Conservation (phyloP, 2,888 invertebrate genomes). For the Ophion obscuratus region DNA sequence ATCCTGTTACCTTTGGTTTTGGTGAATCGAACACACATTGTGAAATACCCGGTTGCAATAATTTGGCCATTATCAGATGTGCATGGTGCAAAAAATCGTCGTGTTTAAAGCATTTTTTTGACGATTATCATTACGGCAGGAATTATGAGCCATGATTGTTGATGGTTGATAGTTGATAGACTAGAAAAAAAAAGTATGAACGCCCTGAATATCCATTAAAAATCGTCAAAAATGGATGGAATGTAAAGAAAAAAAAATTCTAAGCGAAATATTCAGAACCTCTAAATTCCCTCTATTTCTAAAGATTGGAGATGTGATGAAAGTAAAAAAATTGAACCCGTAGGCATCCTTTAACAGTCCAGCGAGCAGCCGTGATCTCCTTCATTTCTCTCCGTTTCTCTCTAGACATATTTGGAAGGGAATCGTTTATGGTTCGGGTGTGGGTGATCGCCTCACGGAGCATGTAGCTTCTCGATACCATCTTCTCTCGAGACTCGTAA, state of each 20-base stretch:
- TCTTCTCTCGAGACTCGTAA: constrained; percentile 75
- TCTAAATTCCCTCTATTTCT: not conserved
- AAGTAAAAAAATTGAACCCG: constrained; percentile 67
- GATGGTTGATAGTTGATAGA: too few species aligned
- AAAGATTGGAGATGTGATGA: constrained; percentile 15
- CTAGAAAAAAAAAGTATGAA: too few species aligned
- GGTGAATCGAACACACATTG: too few species aligned
- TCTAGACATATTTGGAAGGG: constrained; percentile 59
- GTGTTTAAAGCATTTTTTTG: too few species aligned
- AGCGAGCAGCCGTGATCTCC: constrained; percentile 62
- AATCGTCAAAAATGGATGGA: not conserved
- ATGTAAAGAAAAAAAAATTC: not conserved
- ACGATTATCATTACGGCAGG: too few species aligned
- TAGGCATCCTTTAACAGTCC: constrained; percentile 68
- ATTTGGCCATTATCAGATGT: too few species aligned
- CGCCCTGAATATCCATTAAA: not conserved
- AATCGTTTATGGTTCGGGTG: constrained; percentile 57
- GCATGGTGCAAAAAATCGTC: too few species aligned
- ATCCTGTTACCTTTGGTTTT: too few species aligned
- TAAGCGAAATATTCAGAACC: not conserved
- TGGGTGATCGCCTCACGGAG: constrained; percentile 64
- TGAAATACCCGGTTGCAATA: too few species aligned
- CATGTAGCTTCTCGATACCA: constrained; percentile 62
- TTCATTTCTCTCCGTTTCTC: constrained; percentile 29
- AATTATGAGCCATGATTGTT: too few species aligned